Base-by-base conservation (phyloP, 2,888 invertebrate species). In the Agrypnus murinus region DNA sequence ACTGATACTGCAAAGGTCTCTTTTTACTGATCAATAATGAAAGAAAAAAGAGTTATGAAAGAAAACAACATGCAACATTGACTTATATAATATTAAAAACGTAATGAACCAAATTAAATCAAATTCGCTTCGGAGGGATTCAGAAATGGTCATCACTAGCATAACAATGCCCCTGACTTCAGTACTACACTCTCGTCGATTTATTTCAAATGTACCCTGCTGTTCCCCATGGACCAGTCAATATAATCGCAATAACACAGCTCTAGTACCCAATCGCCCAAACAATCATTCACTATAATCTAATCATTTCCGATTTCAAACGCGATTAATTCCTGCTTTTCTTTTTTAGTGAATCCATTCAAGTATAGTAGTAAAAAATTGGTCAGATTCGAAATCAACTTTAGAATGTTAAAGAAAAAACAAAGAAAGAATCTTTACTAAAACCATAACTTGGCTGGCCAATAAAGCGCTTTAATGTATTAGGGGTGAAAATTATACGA, bases 221-320 rank as follows among this genome's bases (percentile, higher is more conserved):
- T 68, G 74, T 76, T 84, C 84, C 84, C 84, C 77, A 81, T 79
- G 84, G 84, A 85, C 85, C 84, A 86, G 86, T 86, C 85, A 85
- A 86, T 85, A 85, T 85, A 86, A 85, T 85, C 84, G 85, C 85
- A 86, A 86, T 86, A 86, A 85, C 84, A 84, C 83, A 83, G 80
- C 83, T 84, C 84, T 79, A 75, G 77, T 73, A 73, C 77, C 79
- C 82, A 84, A 77, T 80, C 77, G 80, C 19, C 81, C 84, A 82
- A 74, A 78, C 72, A 70, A 81, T 72, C 75, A 68, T 40, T 77
- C 57, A 9, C 2, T 25, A 25, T 5, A 5, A 25, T 25, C 5
- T 2, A 5, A 25, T 5, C 5, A 25, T 5, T 25, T 25, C 3
- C 5, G 25, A 25, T 25, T 5, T 25, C 5, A 5, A 25, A 25